These are phyloP conservation scores for Garrulus glandarius DNA, from an alignment of 2,797 vertebrate species.

Conservation along the genomic window DNA sequence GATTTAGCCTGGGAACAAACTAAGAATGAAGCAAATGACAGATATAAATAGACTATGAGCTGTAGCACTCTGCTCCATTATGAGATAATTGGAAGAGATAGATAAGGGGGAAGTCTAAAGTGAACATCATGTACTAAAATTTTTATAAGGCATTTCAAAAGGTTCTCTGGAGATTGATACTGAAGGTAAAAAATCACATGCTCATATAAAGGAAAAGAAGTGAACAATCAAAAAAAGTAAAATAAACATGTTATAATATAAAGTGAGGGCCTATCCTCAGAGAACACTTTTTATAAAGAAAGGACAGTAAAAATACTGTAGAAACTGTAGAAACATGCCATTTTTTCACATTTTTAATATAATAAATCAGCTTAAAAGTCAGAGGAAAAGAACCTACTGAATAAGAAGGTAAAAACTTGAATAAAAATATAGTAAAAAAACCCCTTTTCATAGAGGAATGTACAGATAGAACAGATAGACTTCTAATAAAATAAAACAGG, in stretches of 20 bases:
- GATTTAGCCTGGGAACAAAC: slow-evolving; percentile 25
- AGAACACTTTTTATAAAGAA: not conserved
- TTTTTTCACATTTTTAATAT: not conserved
- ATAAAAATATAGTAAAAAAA: not conserved
- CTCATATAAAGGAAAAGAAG: not conserved
- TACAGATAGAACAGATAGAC: not conserved
- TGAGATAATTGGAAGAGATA: slow-evolving; percentile 53
- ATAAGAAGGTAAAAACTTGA: not conserved
- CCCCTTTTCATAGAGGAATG: not conserved
- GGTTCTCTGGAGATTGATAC: slow-evolving; percentile 27
- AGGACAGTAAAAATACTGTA: not conserved
- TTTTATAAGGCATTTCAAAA: slow-evolving; percentile 47
- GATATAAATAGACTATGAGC: slow-evolving; percentile 61
- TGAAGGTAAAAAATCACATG: slow-evolving; percentile 15
- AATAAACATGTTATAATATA: not conserved
- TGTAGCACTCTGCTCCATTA: slow-evolving; percentile 48
- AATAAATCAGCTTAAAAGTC: not conserved
- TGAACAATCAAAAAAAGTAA: slow-evolving; percentile 40
- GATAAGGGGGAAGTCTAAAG: slow-evolving; percentile 52
- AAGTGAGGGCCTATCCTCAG: not conserved
- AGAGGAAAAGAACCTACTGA: not conserved
- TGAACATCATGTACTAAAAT: slow-evolving; percentile 57
- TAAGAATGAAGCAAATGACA: slow-evolving; percentile 42
- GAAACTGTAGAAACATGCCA: not conserved
- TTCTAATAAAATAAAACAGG: not conserved